phyloP scores from a whole-genome alignment of 2,113 vertebrate species.

The Leptocoma aspasia region DNA sequence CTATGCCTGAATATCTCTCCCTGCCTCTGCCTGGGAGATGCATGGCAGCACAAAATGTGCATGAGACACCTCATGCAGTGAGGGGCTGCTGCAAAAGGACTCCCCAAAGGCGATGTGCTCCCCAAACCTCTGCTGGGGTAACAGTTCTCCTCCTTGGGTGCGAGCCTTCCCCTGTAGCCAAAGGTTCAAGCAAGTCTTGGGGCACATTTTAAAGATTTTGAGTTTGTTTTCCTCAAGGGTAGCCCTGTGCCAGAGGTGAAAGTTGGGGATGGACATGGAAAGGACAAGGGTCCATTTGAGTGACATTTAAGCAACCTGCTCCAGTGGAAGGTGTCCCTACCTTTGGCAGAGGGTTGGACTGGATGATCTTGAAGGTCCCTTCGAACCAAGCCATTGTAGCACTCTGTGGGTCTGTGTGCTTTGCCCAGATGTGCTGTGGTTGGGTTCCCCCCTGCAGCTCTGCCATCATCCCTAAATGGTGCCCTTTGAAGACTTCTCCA shows the following conservation, averaged over 20 bases:
- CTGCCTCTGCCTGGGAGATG: not conserved
- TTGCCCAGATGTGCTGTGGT: fast-evolving
- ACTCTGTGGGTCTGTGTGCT: not conserved
- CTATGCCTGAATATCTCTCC: not conserved
- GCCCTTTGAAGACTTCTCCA: not conserved
- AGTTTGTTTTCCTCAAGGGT: not conserved
- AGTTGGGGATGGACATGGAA: not conserved
- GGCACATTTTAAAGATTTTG: not conserved
- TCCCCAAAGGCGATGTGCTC: not conserved
- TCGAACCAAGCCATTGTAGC: not conserved
- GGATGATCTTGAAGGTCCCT: not conserved
- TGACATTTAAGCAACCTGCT: not conserved
- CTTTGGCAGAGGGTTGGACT: not conserved
- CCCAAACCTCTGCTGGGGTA: not conserved
- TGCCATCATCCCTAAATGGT: not conserved
- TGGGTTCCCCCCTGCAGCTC: not conserved
- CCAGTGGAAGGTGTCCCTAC: not conserved
- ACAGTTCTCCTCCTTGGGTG: fast-evolving
- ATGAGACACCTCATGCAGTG: not conserved
- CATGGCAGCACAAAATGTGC: not conserved
- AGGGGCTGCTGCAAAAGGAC: not conserved
- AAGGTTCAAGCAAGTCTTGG: fast-evolving
- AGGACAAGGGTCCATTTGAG: not conserved
- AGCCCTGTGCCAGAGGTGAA: not conserved
- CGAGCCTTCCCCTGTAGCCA: not conserved